phyloP scores from a whole-genome alignment of 2,113 vertebrate species.

The Opisthocomus hoazin region DNA sequence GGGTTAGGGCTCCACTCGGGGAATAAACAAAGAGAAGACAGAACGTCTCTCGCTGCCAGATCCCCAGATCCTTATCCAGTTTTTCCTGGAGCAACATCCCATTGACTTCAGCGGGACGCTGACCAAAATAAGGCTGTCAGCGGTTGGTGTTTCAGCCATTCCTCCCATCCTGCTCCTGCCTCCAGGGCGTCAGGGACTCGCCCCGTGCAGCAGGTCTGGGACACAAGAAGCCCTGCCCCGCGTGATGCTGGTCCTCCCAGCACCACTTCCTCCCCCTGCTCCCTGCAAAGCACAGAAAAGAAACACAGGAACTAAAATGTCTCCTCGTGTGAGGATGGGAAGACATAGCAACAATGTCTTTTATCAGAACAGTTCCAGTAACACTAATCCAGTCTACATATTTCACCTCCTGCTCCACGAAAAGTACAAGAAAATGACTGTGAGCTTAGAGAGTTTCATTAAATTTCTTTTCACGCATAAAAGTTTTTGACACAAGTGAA shows the following conservation, averaged over 20 bases:
- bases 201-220: not conserved
- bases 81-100: constrained; percentile 30
- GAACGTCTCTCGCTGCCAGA: constrained; percentile 18
- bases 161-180: not conserved
- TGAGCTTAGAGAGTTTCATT: not conserved
- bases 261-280: not conserved
- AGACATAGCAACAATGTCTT: not conserved
- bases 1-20: not conserved
- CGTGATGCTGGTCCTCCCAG: not conserved
- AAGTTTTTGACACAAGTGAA: not conserved
- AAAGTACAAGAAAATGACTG: not conserved
- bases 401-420: not conserved
- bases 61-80: constrained; percentile 32
- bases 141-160: not conserved
- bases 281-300: not conserved
- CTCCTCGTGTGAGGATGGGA: not conserved
- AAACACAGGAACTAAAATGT: not conserved
- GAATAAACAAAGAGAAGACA: constrained; percentile 26
- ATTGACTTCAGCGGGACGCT: not conserved
- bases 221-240: not conserved
- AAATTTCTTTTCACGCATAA: constrained; percentile 3
- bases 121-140: constrained; percentile 2
- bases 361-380: not conserved
- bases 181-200: not conserved
- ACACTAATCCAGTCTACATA: not conserved